phyloP scores from a whole-genome alignment of 1,140 invertebrate genomes.

The Drosophila kikkawai region DNA sequence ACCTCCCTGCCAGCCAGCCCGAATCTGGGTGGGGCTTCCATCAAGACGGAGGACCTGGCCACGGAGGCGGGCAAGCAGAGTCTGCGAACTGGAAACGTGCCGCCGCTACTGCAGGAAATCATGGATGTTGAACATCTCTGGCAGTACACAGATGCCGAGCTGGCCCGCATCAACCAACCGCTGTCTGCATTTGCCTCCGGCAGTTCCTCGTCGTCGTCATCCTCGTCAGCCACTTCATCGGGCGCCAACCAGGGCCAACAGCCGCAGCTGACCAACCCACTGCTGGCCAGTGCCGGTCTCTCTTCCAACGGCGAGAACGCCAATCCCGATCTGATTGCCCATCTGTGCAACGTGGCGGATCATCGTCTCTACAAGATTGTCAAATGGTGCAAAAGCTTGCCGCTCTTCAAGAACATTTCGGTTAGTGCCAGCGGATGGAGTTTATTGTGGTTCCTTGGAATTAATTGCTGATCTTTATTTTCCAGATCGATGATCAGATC shows the following conservation, averaged over 20 bases:
- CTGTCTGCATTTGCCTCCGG: slow-evolving; percentile 80
- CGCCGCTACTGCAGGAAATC: slow-evolving; percentile 89
- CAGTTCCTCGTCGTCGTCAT: slow-evolving; percentile 52
- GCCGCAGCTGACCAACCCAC: slow-evolving; percentile 87
- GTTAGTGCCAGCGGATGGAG: slow-evolving; percentile 85
- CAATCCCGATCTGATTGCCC: slow-evolving; percentile 93
- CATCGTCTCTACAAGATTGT: slow-evolving; percentile 98
- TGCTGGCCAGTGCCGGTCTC: slow-evolving; percentile 88
- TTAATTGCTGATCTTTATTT: not conserved
- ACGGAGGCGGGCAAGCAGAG: slow-evolving; percentile 36
- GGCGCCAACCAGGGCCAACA: slow-evolving; percentile 45
- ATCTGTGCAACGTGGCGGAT: slow-evolving; percentile 97
- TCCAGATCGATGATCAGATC: slow-evolving; percentile 97
- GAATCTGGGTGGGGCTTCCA: slow-evolving; percentile 59
- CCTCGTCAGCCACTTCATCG: slow-evolving; percentile 45
- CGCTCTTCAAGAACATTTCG: slow-evolving; percentile 97
- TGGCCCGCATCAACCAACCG: slow-evolving; percentile 87
- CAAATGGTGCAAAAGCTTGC: slow-evolving; percentile 98
- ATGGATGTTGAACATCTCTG: slow-evolving; percentile 97
- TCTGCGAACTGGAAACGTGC: slow-evolving; percentile 62
- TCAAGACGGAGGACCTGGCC: slow-evolving; percentile 65
- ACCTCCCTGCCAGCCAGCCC: slow-evolving; percentile 63
- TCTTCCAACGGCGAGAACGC: slow-evolving; percentile 88
- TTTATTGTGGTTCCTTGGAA: not conserved
- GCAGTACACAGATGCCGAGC: slow-evolving; percentile 93